These are phyloP conservation scores for Tenthredo distinguenda DNA, from an alignment of 2,888 invertebrate species.

Conservation along the genomic window DNA sequence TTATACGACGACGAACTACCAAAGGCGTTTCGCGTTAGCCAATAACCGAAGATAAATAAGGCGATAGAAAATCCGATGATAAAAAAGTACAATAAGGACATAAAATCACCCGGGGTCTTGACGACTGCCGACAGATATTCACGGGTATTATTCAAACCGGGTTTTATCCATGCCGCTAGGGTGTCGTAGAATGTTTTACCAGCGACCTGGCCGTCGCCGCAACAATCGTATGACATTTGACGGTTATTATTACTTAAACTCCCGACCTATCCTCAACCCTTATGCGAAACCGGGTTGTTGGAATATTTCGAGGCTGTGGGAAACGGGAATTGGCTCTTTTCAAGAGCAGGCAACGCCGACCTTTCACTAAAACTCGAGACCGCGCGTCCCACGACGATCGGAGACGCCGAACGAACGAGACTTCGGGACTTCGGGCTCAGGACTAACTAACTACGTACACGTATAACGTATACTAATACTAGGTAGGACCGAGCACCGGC, in stretches of 20 bases:
- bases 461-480: neutral
- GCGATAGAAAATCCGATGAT: neutral
- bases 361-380: neutral
- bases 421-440: neutral
- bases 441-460: neutral
- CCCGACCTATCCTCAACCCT: neutral
- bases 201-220: constrained; percentile 66
- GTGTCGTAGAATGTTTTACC: constrained; percentile 65
- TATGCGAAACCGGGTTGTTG: neutral
- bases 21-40: neutral
- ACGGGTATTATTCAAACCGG: neutral
- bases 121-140: neutral
- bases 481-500: neutral
- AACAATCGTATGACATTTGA: constrained; percentile 73
- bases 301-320: neutral
- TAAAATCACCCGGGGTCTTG: neutral
- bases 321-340: neutral
- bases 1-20: neutral
- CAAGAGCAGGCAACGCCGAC: neutral
- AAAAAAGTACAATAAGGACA: neutral
- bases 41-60: neutral
- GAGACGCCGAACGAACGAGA: neutral
- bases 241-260: neutral
- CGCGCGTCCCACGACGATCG: neutral
- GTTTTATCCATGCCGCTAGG: neutral